Base-by-base conservation (phyloP, 2,797 vertebrate genomes). In the Rousettus madagascariensis region DNA sequence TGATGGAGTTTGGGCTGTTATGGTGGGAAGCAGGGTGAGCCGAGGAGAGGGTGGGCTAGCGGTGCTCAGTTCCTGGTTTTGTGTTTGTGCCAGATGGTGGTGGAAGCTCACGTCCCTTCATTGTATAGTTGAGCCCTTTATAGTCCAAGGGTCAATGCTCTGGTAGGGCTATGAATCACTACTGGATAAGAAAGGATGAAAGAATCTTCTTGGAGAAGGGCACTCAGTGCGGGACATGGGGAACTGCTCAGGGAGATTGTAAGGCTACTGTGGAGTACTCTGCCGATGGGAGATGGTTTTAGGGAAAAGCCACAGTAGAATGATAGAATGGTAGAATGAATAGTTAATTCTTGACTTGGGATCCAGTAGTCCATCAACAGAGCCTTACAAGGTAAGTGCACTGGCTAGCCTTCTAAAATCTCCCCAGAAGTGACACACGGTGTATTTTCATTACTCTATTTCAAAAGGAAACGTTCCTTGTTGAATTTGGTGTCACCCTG, bases 221-320 rank as follows among this genome's bases (percentile, higher is more conserved):
- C 28, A 9, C 51, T 78, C 16, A n/a, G 46, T 1, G 2, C 2
- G 0, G 24, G 46, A 43, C 26, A 5, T 12, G 19, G 6, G 20
- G 83, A 77, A 0, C 0, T n/a, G 19, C 66, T 46, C 4, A 0
- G 26, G 78, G n/a, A 8, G n/a, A 30, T 12, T 13, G 19, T 19
- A 53, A 20, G 24, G 82, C 46, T 33, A 2, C 13, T 16, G 3
- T 77, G 16, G 33, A n/a, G 49, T 4, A 6, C 63, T 24, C n/a
- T 65, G 61, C 63, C 1, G 0, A 28, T 7, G 30, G 63, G 49
- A 38, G 55, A 2, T n/a, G 33, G 22, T 38, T 61, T 72, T 28
- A 68, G 49, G 72, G 30, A 36, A 63, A 36, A 16, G n/a, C 24
- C 30, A 5, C 22, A 11, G n/a, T 16, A 49, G 49, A 49, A 49